Base-by-base conservation (phyloP, 2,797 vertebrate genomes). In the Danio aesculapii region DNA sequence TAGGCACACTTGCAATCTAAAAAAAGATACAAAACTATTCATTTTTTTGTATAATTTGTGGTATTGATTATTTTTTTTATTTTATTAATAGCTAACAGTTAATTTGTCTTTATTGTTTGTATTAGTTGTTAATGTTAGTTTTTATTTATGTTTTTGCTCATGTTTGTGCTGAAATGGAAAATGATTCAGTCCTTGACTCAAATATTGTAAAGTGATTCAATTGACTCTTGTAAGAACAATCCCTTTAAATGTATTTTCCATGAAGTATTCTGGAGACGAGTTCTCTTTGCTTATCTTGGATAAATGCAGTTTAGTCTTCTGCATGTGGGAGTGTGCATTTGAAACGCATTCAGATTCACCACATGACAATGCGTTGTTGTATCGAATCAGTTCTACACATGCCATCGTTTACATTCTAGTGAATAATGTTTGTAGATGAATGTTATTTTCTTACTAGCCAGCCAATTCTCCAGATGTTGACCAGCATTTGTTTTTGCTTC, bases 301-400 rank as follows among this genome's bases (percentile, higher is more conserved):
- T 49, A 12, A 59, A 30, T 14, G 17, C 70, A 73, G 41, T 58
- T 46, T 7, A 72, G 39, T 58, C 43, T 8, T 43, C 49, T 75
- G 7, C 17, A 58, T 13, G 12, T 46, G n/a, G 3, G 13, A 16
- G 44, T n/a, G 6, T 77, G 64, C 64, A 17, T 59, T 17, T n/a
- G 7, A 49, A 68, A 69, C 14, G 44, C 53, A 49, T 78, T 43
- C 21, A 50, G 11, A 69, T 17, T 46, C 5, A 14, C 55, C 44
- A 41, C 44, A 69, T 78, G 64, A 78, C 44, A 78, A 47, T 50
- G 52, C 47, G 50, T 47, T 43, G 64, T 68, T 68, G 64, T 68
- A 58, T 19, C 43, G 58, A 43, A 58, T 58, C 14, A 46, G 13
- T 68, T 77, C 7, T 49, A n/a, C 17, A 46, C 8, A 30, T 57